A percentile compares a stretch with the other conserved stretches of the same genome.
phyloP scores from a whole-genome alignment of 2,113 vertebrate genomes.

The Oncorhynchus masou region DNA sequence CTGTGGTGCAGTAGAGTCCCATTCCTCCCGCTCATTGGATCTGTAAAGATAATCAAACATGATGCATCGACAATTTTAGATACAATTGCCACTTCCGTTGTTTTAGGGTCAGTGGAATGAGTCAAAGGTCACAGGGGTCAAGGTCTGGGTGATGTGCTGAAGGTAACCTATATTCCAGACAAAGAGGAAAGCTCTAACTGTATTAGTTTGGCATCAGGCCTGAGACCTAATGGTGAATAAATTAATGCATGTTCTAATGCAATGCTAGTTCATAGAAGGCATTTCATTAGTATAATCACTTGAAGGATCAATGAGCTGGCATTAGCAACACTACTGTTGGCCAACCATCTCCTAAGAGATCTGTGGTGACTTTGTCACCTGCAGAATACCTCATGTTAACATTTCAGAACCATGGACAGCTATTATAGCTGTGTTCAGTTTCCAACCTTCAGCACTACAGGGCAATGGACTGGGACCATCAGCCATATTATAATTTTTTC shows the following conservation, averaged over 20 bases:
- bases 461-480: too few species aligned
- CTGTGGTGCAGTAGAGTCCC: not conserved
- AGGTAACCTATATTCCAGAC: not conserved
- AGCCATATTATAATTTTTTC: too few species aligned
- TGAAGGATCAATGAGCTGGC: constrained; percentile 72
- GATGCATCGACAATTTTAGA: not conserved
- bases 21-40: not conserved
- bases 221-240: constrained; percentile 54
- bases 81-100: not conserved
- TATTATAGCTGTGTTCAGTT: too few species aligned
- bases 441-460: too few species aligned
- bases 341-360: too few species aligned
- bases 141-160: not conserved
- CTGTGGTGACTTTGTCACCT: too few species aligned
- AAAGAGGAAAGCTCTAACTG: constrained; percentile 18
- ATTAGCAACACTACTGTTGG: constrained; percentile 33
- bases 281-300: constrained; percentile 71
- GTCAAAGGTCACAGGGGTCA: constrained; percentile 8
- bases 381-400: too few species aligned
- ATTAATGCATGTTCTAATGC: constrained; percentile 8
- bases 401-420: too few species aligned
- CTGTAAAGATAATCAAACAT: constrained; percentile 12
- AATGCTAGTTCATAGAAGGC: constrained; percentile 63
- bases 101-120: not conserved
- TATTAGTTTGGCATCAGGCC: constrained; percentile 49